Conservation (phyloP, 2,797 vertebrate genomes). For the Gouania willdenowi region DNA sequence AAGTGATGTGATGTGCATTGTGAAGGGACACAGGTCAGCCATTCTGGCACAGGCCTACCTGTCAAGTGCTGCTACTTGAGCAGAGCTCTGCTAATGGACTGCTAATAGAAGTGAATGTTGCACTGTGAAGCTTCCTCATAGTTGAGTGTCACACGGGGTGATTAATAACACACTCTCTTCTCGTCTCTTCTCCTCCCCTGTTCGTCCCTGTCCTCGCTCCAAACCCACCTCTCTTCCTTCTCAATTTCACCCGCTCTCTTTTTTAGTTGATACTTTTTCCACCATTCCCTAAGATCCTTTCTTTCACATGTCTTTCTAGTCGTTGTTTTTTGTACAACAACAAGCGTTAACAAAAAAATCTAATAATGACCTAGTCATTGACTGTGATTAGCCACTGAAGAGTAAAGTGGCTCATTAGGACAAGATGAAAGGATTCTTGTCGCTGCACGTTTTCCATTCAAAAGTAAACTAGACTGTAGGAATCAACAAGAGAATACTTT, state of each 20-base stretch:
- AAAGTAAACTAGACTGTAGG: too few relatives aligned
- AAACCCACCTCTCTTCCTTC: constrained; percentile 32
- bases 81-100: constrained; percentile 80
- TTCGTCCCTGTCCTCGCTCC: constrained; percentile 45
- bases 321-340: too few relatives aligned
- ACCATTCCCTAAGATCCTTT: too few relatives aligned
- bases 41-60: constrained; percentile 48
- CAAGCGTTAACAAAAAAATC: too few relatives aligned
- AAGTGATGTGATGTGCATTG: constrained; percentile 33
- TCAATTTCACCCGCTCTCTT: constrained; percentile 1
- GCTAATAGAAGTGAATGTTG: constrained; percentile 77
- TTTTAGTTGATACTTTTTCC: too few relatives aligned
- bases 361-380: too few relatives aligned
- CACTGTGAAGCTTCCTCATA: constrained; percentile 64
- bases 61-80: constrained; percentile 73
- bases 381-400: too few relatives aligned
- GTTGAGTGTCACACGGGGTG: constrained; percentile 66
- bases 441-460: too few relatives aligned
- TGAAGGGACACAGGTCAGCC: constrained; percentile 61
- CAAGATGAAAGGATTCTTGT: too few relatives aligned
- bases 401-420: too few relatives aligned
- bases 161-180: constrained; percentile 77
- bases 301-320: too few relatives aligned
- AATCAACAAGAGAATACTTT: too few relatives aligned
- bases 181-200: constrained; percentile 38